A percentile compares a stretch with the other conserved stretches of the same genome.
These are phyloP conservation scores for Riparia riparia DNA, from an alignment of 2,113 vertebrate genomes.

Conservation along the genomic window DNA sequence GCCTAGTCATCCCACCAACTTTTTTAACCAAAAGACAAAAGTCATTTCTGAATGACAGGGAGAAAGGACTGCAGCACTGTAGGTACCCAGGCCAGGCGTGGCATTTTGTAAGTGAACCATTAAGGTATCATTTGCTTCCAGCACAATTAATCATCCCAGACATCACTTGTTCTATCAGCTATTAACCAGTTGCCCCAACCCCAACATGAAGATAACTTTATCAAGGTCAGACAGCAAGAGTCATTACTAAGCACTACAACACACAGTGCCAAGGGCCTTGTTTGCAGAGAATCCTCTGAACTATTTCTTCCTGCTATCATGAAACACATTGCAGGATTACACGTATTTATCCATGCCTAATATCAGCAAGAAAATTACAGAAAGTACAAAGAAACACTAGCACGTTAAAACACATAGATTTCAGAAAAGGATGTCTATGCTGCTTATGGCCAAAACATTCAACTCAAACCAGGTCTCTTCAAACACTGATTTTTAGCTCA, in stretches of 20 bases:
- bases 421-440: background rate
- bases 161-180: conserved; percentile 38
- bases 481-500: background rate
- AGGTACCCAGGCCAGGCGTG: background rate
- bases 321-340: background rate
- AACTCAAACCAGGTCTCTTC: background rate
- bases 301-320: background rate
- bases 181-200: conserved; percentile 41
- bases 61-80: background rate
- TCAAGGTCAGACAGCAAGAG: conserved; percentile 8
- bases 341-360: background rate
- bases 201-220: conserved; percentile 31
- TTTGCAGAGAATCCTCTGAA: background rate
- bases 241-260: conserved; percentile 16
- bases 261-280: background rate
- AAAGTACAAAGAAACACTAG: background rate
- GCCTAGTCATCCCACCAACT: background rate
- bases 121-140: conserved; percentile 36
- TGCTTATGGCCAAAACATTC: background rate
- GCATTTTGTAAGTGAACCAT: background rate
- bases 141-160: conserved; percentile 28
- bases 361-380: background rate
- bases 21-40: background rate
- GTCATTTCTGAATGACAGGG: background rate
- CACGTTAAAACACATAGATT: background rate